A percentile compares a stretch with the other conserved stretches of the same genome.
phyloP scores from a whole-genome alignment of 2,113 vertebrate genomes.

The Rhabdomys dilectus region DNA sequence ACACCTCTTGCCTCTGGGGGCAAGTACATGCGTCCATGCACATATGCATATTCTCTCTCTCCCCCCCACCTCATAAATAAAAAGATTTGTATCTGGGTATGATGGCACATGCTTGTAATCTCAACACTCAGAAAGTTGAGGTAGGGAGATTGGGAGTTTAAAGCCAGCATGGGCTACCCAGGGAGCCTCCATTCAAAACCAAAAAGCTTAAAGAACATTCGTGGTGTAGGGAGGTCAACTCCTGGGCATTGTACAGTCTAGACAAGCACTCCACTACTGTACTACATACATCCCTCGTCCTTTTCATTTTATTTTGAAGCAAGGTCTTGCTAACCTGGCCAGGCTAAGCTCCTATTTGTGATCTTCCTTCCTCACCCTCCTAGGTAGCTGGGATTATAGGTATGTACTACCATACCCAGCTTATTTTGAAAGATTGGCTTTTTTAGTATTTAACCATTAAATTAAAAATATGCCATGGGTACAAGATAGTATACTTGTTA shows the following conservation, averaged over 20 bases:
- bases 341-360: neutral
- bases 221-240: neutral
- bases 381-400: neutral
- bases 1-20: neutral
- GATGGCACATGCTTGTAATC: neutral
- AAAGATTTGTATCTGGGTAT: neutral
- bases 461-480: neutral
- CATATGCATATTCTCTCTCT: too few relatives aligned
- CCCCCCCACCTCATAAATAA: neutral
- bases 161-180: neutral
- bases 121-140: neutral
- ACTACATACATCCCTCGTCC: neutral
- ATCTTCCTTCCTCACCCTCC: neutral
- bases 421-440: constrained; percentile 32
- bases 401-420: neutral
- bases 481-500: neutral
- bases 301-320: neutral
- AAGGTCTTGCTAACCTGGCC: neutral
- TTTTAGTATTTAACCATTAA: constrained; percentile 29
- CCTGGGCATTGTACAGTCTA: neutral
- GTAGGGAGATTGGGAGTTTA: neutral
- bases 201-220: neutral
- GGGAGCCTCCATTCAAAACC: neutral
- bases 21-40: too few relatives aligned
- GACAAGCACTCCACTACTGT: neutral